Conservation (phyloP, 2,797 vertebrate genomes). For the Pseudopleuronectes americanus region DNA sequence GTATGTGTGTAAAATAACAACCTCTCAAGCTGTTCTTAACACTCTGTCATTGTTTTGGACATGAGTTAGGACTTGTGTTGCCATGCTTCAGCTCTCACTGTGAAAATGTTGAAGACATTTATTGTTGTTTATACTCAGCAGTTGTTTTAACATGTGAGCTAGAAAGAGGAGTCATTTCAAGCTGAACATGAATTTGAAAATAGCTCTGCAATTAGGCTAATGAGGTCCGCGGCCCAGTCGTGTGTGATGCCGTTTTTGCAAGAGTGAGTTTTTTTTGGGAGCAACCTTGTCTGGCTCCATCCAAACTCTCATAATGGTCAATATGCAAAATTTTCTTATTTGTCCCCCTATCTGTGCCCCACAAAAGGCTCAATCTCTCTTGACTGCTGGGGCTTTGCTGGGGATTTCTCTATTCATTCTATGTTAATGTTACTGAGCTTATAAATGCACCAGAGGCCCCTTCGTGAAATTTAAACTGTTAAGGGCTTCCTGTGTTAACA, state of each 20-base stretch:
- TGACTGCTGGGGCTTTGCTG: not conserved
- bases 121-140: not conserved
- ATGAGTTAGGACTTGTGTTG: too few relatives aligned
- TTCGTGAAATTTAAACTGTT: not conserved
- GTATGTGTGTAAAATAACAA: constrained; percentile 1
- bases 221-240: constrained; percentile 37
- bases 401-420: constrained; percentile 4
- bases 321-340: too few relatives aligned
- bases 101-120: too few relatives aligned
- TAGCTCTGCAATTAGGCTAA: constrained; percentile 40
- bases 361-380: too few relatives aligned
- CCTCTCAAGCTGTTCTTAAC: not conserved
- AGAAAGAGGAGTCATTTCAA: not conserved
- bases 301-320: too few relatives aligned
- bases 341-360: too few relatives aligned
- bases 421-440: constrained; percentile 11
- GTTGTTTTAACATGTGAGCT: not conserved
- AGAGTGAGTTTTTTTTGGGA: constrained; percentile 33
- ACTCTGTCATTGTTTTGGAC: too few relatives aligned
- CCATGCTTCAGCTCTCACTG: too few relatives aligned
- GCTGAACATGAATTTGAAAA: constrained; percentile 19
- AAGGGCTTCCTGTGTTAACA: not conserved
- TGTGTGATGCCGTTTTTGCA: constrained; percentile 36
- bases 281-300: too few relatives aligned
- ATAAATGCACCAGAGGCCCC: not conserved